Percentiles rank a stretch among this genome's conserved stretches.
phyloP scores from a whole-genome alignment of 2,797 vertebrate species.

The Epinephelus malabaricus region DNA sequence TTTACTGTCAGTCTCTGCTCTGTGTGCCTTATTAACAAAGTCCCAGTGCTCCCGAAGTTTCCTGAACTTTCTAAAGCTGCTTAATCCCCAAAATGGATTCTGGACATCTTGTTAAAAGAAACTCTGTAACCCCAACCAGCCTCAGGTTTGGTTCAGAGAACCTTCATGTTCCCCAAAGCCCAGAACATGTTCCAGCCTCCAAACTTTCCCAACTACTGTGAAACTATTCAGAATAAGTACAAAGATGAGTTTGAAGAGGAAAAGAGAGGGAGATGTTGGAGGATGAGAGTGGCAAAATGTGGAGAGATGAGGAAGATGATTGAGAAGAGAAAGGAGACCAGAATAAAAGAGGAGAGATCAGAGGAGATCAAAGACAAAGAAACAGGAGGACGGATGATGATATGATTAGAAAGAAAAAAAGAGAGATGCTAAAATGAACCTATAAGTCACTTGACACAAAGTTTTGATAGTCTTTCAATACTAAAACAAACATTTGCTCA shows the following conservation, averaged over 20 bases:
- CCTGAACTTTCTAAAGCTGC: not conserved
- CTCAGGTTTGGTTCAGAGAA: not conserved
- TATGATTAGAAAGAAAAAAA: not conserved
- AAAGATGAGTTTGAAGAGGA: not conserved
- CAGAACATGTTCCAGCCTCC: not conserved
- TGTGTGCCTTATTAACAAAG: not conserved
- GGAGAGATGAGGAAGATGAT: not conserved
- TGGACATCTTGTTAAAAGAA: conserved; percentile 16
- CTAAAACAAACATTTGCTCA: not conserved
- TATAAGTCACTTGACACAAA: too few species aligned
- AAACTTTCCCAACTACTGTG: not conserved
- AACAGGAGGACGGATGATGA: not conserved
- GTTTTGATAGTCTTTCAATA: not conserved
- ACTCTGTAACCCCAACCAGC: not conserved
- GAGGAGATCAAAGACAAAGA: not conserved
- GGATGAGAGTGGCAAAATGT: not conserved
- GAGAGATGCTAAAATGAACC: not conserved
- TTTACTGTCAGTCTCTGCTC: conserved; percentile 1
- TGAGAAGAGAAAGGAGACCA: not conserved
- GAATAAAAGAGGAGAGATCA: not conserved
- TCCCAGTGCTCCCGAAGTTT: not conserved
- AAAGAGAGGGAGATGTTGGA: too few species aligned
- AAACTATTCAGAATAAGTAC: not conserved
- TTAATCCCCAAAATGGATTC: not conserved
- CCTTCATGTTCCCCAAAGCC: not conserved